Percentiles rank a stretch among this genome's conserved stretches.
Evolutionary conservation across 2,888 invertebrate genomes (phyloP).

Genomic region (Catocala nupta): DNA sequence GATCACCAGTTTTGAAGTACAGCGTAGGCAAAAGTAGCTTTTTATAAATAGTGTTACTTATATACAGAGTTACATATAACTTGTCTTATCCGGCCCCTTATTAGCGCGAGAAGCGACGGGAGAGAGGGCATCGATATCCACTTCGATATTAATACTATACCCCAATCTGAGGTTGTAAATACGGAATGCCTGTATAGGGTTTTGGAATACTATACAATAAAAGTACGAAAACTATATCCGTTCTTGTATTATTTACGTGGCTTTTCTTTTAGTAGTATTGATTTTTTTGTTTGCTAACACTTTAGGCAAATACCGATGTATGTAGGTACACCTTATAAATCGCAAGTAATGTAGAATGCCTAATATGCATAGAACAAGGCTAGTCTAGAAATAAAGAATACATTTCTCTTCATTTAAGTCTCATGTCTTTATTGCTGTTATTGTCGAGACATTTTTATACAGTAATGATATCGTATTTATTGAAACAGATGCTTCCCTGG

Average conservation of each 20-base stretch:
- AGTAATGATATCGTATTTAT: conserved; percentile 35
- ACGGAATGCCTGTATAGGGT: background rate
- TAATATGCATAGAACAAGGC: background rate
- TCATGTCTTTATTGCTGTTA: conserved; percentile 6
- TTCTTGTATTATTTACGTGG: background rate
- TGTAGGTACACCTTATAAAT: background rate
- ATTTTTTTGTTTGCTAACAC: background rate
- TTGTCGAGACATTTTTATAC: conserved; percentile 21
- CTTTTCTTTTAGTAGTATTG: background rate
- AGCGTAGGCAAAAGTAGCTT: conserved; percentile 2
- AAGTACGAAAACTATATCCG: background rate
- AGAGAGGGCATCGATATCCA: background rate
- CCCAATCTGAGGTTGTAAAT: conserved; percentile 1
- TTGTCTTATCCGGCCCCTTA: conserved; percentile 1
- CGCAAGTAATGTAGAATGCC: background rate
- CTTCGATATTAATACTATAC: background rate
- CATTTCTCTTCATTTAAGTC: conserved; percentile 8
- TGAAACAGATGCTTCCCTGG: conserved; percentile 36
- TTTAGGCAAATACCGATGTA: background rate
- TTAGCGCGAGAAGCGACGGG: background rate
- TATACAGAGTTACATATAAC: background rate
- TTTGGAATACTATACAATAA: background rate
- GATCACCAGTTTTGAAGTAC: background rate
- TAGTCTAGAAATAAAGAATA: conserved; percentile 1
- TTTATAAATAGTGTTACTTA: background rate